Conservation (phyloP, 2,113 vertebrate species). For the Alces alces region DNA sequence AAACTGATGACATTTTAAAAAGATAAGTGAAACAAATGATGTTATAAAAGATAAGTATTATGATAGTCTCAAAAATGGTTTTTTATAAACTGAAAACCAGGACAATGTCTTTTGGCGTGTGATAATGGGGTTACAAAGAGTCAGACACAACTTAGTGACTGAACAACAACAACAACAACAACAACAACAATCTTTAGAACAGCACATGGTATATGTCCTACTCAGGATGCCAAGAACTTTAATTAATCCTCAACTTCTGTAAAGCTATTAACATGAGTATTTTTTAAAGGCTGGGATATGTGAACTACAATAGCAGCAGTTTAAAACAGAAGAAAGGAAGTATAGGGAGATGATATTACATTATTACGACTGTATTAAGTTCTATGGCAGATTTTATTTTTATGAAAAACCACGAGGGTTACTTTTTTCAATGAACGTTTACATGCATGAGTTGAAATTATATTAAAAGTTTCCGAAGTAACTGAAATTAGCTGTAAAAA, state of each 20-base stretch:
- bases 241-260: not conserved
- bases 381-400: not conserved
- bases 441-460: not conserved
- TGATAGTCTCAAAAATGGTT: not conserved
- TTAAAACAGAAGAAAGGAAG: not conserved
- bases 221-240: not conserved
- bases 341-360: not conserved
- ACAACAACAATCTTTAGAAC: not conserved
- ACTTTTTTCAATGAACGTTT: not conserved
- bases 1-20: not conserved
- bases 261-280: not conserved
- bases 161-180: not conserved
- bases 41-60: not conserved
- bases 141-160: not conserved
- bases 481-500: not conserved
- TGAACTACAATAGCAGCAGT: not conserved
- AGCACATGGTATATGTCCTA: rapidly evolving
- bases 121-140: not conserved
- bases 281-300: not conserved
- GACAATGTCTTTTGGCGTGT: not conserved
- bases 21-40: not conserved
- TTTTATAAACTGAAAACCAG: not conserved
- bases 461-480: not conserved
- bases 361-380: not conserved
- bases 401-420: not conserved